Base-by-base conservation (phyloP, 2,888 invertebrate species). In the Drosophila bunnanda region DNA sequence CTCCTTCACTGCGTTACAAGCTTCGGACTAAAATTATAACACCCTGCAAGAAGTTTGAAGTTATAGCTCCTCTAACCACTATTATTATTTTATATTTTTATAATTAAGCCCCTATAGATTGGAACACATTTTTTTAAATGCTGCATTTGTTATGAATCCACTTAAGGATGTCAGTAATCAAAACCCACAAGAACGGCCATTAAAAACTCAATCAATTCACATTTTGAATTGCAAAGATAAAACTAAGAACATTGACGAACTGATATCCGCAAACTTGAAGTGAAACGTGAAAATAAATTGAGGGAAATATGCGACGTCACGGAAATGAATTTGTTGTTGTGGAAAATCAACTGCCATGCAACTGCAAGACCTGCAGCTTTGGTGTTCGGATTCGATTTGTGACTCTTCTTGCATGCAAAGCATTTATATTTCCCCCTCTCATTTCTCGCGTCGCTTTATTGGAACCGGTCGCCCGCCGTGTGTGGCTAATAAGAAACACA, bases 281-380 rank as follows among this genome's bases (percentile, higher is more conserved):
- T 74, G 66, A 77, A 78, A 71, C 46, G 48, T 59, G 62, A 34
- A 87, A 72, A 70, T 61, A 68, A 56, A 46, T n/a, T 50, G 43
- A 58, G 25, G 30, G 41, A 57, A 67, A 67, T 68, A 84, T 65
- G 73, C 77, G 75, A 70, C 79, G 88, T 79, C 82, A 87, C 77
- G 82, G 17, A 69, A 62, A 56, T 54, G 62, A 52, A 46, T 66
- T 73, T 78, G 32, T 74, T 52, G 75, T 68, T 68, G 46, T 46
- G 46, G 78, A 68, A 30, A 28, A 48, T 52, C 56, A 54, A 57
- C 50, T 72, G 58, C 44, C 60, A 25, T 62, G 53, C 50, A 39
- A 48, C n/a, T 48, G 48, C 17, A 48, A 32, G 57, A 57, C 65
- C 65, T 61, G 55, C 54, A 64, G 20, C 62, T 64, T 46, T 20